phyloP scores from a whole-genome alignment of 1,140 invertebrate species.

The Leptonema lineaticorne region DNA sequence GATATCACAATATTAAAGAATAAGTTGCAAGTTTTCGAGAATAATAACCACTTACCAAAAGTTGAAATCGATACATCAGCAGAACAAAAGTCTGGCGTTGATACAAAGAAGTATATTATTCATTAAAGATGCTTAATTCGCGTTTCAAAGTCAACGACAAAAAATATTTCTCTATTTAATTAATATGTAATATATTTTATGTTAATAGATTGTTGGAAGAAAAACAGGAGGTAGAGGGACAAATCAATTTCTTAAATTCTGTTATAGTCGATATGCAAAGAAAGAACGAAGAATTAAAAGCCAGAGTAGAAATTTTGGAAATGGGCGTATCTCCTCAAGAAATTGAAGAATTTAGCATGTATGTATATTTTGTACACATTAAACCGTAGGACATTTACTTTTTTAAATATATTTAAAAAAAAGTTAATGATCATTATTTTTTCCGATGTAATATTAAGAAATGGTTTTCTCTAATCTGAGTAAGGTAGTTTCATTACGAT shows the following conservation, averaged over 20 bases:
- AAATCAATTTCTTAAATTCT: slow-evolving; percentile 92
- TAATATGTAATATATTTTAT: slow-evolving; percentile 15
- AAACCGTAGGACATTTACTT: no score
- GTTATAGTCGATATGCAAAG: slow-evolving; percentile 94
- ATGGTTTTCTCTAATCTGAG: no score
- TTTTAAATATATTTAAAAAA: no score
- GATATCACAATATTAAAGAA: slow-evolving; percentile 29
- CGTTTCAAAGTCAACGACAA: no score
- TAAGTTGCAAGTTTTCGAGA: slow-evolving; percentile 32
- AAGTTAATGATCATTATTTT: no score
- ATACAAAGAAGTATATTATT: slow-evolving; percentile 22
- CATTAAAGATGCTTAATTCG: no score
- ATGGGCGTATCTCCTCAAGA: slow-evolving; percentile 63
- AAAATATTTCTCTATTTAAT: slow-evolving; percentile 10
- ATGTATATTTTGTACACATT: slow-evolving; percentile 46
- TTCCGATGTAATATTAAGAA: no score
- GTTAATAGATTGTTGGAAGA: slow-evolving; percentile 60
- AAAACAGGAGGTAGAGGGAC: slow-evolving; percentile 65
- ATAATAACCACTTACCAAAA: slow-evolving; percentile 27
- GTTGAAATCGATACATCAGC: background rate
- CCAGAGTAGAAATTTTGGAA: slow-evolving; percentile 78
- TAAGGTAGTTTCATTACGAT: no score
- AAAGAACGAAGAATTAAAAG: slow-evolving; percentile 83
- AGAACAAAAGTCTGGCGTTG: background rate
- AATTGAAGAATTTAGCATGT: slow-evolving; percentile 63